phyloP scores from a whole-genome alignment of 2,888 invertebrate genomes.

The Drosophila recens region DNA sequence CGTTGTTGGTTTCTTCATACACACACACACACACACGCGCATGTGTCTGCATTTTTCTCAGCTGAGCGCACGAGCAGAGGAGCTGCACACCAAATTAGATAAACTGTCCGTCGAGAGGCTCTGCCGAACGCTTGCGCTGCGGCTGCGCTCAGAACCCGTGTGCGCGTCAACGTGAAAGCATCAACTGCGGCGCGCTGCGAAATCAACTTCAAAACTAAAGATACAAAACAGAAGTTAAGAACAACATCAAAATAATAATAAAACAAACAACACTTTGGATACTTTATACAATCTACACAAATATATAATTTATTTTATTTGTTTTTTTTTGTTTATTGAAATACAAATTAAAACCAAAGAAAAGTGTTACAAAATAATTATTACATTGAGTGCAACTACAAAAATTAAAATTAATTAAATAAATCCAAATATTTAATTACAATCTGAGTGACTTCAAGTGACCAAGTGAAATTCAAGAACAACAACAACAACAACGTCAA shows the following conservation, averaged over 20 bases:
- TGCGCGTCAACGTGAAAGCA: conserved; percentile 82
- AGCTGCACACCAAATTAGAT: conserved; percentile 51
- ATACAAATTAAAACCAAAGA: conserved; percentile 52
- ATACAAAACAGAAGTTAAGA: conserved; percentile 11
- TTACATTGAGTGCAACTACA: conserved; percentile 48
- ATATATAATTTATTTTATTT: conserved; percentile 38
- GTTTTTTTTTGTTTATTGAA: conserved; percentile 38
- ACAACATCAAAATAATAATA: conserved; percentile 14
- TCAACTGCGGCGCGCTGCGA: conserved; percentile 63
- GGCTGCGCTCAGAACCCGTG: conserved; percentile 82
- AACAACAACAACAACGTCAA: conserved; percentile 15
- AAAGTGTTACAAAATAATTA: conserved; percentile 46
- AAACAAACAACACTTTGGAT: conserved; percentile 42
- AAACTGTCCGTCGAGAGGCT: conserved; percentile 44
- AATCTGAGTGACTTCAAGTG: conserved; percentile 21
- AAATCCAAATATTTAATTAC: conserved; percentile 4
- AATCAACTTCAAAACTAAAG: conserved; percentile 14
- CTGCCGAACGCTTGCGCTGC: conserved; percentile 79
- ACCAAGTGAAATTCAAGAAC: conserved; percentile 19
- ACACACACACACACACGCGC: conserved; percentile 3
- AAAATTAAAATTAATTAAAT: conserved; percentile 10
- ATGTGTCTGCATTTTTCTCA: conserved; percentile 44
- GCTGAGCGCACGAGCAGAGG: conserved; percentile 35
- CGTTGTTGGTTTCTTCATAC: neutral
- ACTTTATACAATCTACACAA: conserved; percentile 6